Evolutionary conservation across 2,888 invertebrate genomes (phyloP), one percentile per base, ranked within the genome.

Genomic region (Colletes collaris): DNA sequence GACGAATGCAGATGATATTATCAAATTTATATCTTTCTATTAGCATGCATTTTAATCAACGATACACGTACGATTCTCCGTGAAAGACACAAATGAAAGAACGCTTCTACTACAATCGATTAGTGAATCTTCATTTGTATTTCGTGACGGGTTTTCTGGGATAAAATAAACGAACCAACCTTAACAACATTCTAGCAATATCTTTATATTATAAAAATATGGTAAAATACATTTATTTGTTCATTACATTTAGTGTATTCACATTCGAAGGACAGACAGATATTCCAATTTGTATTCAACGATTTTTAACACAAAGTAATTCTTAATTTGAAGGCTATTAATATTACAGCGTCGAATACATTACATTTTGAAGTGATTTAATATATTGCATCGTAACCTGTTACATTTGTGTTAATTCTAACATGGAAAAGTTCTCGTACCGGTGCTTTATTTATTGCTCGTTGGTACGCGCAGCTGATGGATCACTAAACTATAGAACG

Each of bases 401-500:
- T 49, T 35, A n/a, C 6, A 3, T 6, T 4, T 16, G 4, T 2
- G 2, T 10, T 35, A 46, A 68, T n/a, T 58, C 60, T 56, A 70
- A 58, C 56, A n/a, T 58, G 44, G 11, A 8, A 4, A 13, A 46
- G 10, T 62, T 4, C 8, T n/a, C 11, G 35, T n/a, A 62, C 8
- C 13, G 52, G 5, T 7, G 3, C n/a, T 2, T 11, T 62, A 50
- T 76, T 40, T 50, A 56, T 56, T 46, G 35, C 50, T 56, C 19
- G 60, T 16, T 35, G 49, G 27, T 58, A 44, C 27, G 27, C 27
- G 27, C 27, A 2, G 27, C 27, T 27, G 27, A 27, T 27, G 16
- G 27, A 0, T 10, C n/a, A n/a, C 46, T 76, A 59, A 49, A 52
- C 40, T 68, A 63, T 63, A 40, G 11, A 35, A 27, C 49, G n/a